A percentile compares a stretch with the other conserved stretches of the same genome.
Conservation (phyloP, 2,113 vertebrate species). For the Sus scrofa region T2T-Sscrofa CM000827.6:91497001-91497500, state of each 20-base stretch:
- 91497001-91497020: neutral
- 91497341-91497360: neutral
- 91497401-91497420: neutral
- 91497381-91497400: neutral
- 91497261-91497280: neutral
- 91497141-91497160: neutral
- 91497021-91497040: neutral
- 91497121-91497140: neutral
- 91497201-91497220: neutral
- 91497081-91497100: neutral
- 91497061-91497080: neutral
- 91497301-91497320: neutral
- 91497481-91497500: too few relatives aligned
- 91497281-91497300: neutral
- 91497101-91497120: neutral
- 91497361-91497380: neutral
- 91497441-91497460: too few relatives aligned
- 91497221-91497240: neutral
- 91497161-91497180: neutral
- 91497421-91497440: too few relatives aligned
- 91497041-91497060: neutral
- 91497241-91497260: neutral
- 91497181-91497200: neutral
- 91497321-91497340: neutral
- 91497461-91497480: too few relatives aligned